These are phyloP conservation scores for Graphium colonna DNA, from an alignment of 2,888 invertebrate species.

Conservation along the genomic window DNA sequence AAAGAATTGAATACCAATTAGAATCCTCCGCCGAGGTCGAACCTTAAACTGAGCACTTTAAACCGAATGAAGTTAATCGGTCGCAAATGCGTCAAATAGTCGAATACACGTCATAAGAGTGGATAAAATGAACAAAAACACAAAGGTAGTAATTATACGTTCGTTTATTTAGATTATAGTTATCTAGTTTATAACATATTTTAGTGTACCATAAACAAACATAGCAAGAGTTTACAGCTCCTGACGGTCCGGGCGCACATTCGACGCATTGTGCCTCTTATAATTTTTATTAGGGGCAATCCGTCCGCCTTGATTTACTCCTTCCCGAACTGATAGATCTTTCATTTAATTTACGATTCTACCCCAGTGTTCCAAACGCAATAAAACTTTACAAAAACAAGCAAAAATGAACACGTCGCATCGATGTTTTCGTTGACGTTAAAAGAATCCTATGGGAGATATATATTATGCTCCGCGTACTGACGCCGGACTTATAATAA, in stretches of 20 bases:
- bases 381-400: constrained; percentile 74
- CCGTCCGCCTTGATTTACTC: constrained; percentile 78
- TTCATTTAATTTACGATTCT: constrained; percentile 76
- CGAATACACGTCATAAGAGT: constrained; percentile 14
- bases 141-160: constrained; percentile 71
- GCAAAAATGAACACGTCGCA: constrained; percentile 64
- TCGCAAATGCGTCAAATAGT: not conserved
- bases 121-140: constrained; percentile 56
- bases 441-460: constrained; percentile 6
- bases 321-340: constrained; percentile 79
- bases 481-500: not conserved
- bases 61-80: not conserved
- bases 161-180: constrained; percentile 77
- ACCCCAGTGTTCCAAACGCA: constrained; percentile 69
- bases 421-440: constrained; percentile 30
- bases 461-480: not conserved
- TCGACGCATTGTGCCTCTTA: constrained; percentile 77
- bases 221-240: constrained; percentile 76
- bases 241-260: constrained; percentile 73
- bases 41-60: not conserved
- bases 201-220: constrained; percentile 79
- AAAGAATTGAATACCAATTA: constrained; percentile 14
- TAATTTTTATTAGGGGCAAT: constrained; percentile 80
- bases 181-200: constrained; percentile 80
- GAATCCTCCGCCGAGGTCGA: not conserved